Base-by-base conservation (phyloP, 2,797 vertebrate species). In the Pseudochirops corinnae region DNA sequence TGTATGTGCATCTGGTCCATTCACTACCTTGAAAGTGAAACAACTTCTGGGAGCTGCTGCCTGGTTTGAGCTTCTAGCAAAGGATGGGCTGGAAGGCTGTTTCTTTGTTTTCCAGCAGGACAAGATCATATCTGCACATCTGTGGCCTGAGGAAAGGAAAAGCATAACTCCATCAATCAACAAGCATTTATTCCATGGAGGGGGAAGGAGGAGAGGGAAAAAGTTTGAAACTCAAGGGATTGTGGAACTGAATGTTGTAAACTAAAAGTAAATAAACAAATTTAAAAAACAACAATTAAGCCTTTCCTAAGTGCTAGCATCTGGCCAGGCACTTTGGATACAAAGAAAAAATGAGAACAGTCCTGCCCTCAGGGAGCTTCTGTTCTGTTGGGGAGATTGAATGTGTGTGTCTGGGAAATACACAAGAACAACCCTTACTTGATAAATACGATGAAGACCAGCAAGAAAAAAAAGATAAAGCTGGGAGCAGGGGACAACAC, bases 71-170 rank as follows among this genome's bases (percentile, higher is more conserved):
- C 94, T 58, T 94, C 29, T 96, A 33, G 29, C 99, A 99, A 0
- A 97, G 98, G 90, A 99, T 92, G 60, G 98, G 99, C 50, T 52
- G 97, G 94, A 99, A 99, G 95, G 96, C 95, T 0, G 90, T 93
- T 91, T 97, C 95, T 1, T n/a, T 92, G 58, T 99, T 98, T 97
- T 99, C 98, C 31, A 0, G 24, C 92, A 99, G 98, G 13, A 99
- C 82, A 0, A 99, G 95, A 94, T 99, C 99, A 0, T 99, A 99
- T 0, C 99, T 98, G 96, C 99, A 99, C 95, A 99, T 33, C 1
- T 97, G 98, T 0, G 98, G 96, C 96, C 99, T 99, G 97, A 5
- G 21, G 90, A 57, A 55, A 91, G 46, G 92, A 39, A 91, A 67
- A 21, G 0, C 4, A 94, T 56, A 56, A 3, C 12, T 28, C 90